Base-by-base conservation (phyloP, 2,888 invertebrate genomes). In the Microctonus brassicae region DNA sequence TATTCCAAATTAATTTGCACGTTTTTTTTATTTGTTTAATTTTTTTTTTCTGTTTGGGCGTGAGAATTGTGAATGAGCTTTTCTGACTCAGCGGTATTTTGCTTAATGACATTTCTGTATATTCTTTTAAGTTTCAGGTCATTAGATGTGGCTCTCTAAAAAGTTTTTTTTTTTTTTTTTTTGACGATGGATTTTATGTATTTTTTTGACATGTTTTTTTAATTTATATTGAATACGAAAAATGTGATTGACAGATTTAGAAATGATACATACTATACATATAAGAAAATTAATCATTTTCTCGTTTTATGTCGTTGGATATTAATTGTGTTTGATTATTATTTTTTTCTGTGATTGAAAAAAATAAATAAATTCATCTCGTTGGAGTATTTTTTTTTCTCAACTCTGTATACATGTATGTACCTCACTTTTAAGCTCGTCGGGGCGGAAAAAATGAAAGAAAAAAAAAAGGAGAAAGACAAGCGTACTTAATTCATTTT, bases 61-160 rank as follows among this genome's bases (percentile, higher is more conserved):
- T 64, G 65, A 57, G 57, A 63, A 39, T 61, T 47, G 26, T 42
- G 2, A n/a, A 39, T 3, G 5, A n/a, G 26, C 39, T 26, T 26
- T 6, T 36, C 36, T 22, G 17, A 17, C 5, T 13, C 58, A 58
- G 63, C 57, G 39, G 47, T 36, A 63, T 63, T 55, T 55, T 55
- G 13, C 29, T 11, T 66, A 71, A 66, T 71, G 71, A 62, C 62
- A 24, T 29, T 34, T 34, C 36, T 53, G 13, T 62, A 34, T 60
- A 62, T 71, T 42, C 33, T 26, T 11, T 5, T 26, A n/a, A n/a
- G 39, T 66, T 66, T 22, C 10, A 17, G 55, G 42, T 62, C 71
- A 71, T 71, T 71, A 71, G 66, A 61, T 53, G 13, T 39, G 39
- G 53, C 33, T 39, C 39, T 66, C 66, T 22, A 29, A 66, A 71